Conservation (phyloP, 2,888 invertebrate genomes). For the Alviniconcha strummeri region DNA sequence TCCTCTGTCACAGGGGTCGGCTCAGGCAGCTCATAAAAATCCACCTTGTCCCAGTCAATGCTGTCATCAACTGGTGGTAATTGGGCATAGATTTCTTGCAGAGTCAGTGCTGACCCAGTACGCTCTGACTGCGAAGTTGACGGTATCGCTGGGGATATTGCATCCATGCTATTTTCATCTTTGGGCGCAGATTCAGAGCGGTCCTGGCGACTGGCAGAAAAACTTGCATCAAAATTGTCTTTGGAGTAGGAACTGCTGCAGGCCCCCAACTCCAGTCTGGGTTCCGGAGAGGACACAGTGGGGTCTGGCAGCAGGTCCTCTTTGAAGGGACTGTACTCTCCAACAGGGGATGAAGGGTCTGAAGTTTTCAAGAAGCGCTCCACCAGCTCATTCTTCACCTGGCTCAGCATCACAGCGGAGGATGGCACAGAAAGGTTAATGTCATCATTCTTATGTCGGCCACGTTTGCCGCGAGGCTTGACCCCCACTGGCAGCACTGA, state of each 20-base stretch:
- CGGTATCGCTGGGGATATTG: neutral
- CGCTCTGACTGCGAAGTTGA: neutral
- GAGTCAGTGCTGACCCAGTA: neutral
- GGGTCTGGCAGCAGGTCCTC: slow-evolving; percentile 75
- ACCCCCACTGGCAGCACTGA: slow-evolving; percentile 67
- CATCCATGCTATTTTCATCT: slow-evolving; percentile 20
- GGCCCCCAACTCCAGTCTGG: slow-evolving; percentile 47
- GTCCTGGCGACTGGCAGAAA: slow-evolving; percentile 31
- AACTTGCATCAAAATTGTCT: slow-evolving; percentile 23
- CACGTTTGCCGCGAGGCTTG: slow-evolving; percentile 62
- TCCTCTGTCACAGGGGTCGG: slow-evolving; percentile 71
- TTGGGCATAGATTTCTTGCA: slow-evolving; percentile 76
- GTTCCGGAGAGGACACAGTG: slow-evolving; percentile 75
- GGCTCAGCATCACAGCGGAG: slow-evolving; percentile 57
- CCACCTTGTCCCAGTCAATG: slow-evolving; percentile 75
- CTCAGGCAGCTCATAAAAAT: slow-evolving; percentile 73
- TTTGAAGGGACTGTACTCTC: slow-evolving; percentile 58
- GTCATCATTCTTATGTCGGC: slow-evolving; percentile 50
- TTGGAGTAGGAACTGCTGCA: slow-evolving; percentile 16
- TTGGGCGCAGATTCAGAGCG: slow-evolving; percentile 1
- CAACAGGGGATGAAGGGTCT: slow-evolving; percentile 54
- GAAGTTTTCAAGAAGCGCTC: slow-evolving; percentile 72
- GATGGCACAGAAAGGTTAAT: slow-evolving; percentile 48
- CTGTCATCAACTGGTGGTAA: slow-evolving; percentile 82
- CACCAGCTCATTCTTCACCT: slow-evolving; percentile 73